Conservation (phyloP, 2,888 invertebrate genomes). For the Polydrusus tereticollis region DNA sequence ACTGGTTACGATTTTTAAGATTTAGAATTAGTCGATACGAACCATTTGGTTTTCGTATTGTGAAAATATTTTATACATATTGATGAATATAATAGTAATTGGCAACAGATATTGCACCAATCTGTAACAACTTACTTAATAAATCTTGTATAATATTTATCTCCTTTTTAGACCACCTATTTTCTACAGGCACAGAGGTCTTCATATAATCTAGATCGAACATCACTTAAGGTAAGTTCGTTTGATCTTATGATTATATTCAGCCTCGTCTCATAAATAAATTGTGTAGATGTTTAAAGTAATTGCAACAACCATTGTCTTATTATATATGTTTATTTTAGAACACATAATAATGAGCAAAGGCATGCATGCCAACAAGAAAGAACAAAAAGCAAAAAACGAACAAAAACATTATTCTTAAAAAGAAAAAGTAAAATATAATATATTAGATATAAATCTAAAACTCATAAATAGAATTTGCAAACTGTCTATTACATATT, state of each 20-base stretch:
- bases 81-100: not conserved
- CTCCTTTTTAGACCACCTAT: constrained; percentile 18
- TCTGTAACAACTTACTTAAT: not conserved
- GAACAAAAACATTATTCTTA: not conserved
- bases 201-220: too few species aligned
- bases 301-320: constrained; percentile 6
- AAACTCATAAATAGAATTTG: not conserved
- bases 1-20: too few species aligned
- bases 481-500: not conserved
- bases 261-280: not conserved
- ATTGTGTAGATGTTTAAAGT: constrained; percentile 17
- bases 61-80: not conserved
- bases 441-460: not conserved
- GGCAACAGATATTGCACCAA: not conserved
- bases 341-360: too few species aligned
- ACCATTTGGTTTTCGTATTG: constrained; percentile 36
- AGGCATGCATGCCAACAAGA: not conserved
- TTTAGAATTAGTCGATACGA: constrained; percentile 11
- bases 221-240: not conserved
- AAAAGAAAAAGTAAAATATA: not conserved
- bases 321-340: not conserved
- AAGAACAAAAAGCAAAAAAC: too few species aligned
- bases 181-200: not conserved
- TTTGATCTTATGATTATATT: not conserved
- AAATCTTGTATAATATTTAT: not conserved